Evolutionary conservation across 92 coral and sea anemone species (phyloP), one percentile per base, ranked within the genome.

Genomic region (Epizoanthus illoricatus): DNA sequence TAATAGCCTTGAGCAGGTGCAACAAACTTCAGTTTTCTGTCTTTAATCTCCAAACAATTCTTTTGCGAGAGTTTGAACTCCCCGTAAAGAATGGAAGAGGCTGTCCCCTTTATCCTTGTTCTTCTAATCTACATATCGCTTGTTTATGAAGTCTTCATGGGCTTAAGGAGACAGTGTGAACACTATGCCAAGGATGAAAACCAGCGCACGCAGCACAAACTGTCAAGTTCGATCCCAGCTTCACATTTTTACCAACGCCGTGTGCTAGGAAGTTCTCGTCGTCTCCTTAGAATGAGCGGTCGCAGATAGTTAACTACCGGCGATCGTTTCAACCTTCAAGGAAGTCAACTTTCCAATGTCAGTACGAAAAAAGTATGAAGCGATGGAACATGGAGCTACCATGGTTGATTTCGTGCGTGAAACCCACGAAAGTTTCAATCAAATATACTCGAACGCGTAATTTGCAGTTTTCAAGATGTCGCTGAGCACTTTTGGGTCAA

Each of bases 261-360:
- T 45, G 6, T 9, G 9, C 81, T 19, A 12, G 70, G 70, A 19
- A 61, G 81, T 62, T 76, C 81, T 62, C 81, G 81, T 18, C 81
- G 81, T 33, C 81, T 76, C 70, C 62, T 76, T 71, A 24, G 81
- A 76, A 76, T 76, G 81, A 42, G 69, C 39, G 62, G 20, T 19
- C 70, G 81, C 3, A 76, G 69, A 76, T 76, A 64, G 52, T 45
- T 45, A 45, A 45, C 52, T 45, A 45, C 52, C 5, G 8, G 52
- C 52, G 6, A 45, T 5, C 52, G 7, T 45, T 45, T 45, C 52
- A 45, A 45, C 52, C 52, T 45, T 45, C 52, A 9, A 45, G 5
- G 52, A 45, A 7, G 52, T 45, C 52, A 45, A 45, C 8, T 45
- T 45, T 45, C 52, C 52, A 45, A 45, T 5, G 52, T 45, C 52